Base-by-base conservation (phyloP, 2,888 invertebrate genomes). In the Ormyrus labotus region DNA sequence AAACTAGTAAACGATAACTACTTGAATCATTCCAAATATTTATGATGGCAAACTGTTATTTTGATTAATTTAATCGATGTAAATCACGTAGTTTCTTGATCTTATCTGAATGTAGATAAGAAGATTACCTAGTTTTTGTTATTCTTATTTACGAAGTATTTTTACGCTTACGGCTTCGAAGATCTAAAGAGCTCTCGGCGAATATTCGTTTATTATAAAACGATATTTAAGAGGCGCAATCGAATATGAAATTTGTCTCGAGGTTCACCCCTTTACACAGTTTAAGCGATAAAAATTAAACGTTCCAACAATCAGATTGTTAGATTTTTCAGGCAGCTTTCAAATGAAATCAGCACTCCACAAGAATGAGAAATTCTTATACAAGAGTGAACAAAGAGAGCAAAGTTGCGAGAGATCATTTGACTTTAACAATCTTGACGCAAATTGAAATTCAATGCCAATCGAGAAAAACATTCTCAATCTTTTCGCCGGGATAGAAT, bases 401-500 rank as follows among this genome's bases (percentile, higher is more conserved):
- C 19, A 0, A 71, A 51, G 10, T 13, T 61, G 45, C 57, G 11
- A 51, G 19, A 9, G 13, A 57, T 61, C 53, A 72, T 78, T 67
- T 61, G 68, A 72, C 61, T 68, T 13, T 67, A 68, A 67, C 67
- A 72, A 71, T 72, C 60, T 13, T 68, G 13, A 67, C 34, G 11
- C 50, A 48, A 76, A 63, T 10, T 51, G 45, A 68, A 60, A 4
- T n/a, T 11, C 48, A 51, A 74, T 57, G 9, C 64, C 34, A 65
- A 65, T 19, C n/a, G 53, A 74, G 13, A 47, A 58, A 50, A 64
- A 8, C 13, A 19, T 63, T 65, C 19, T 57, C 19, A 13, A 61
- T 63, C 50, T 50, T 11, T 55, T 47, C 47, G 19, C 51, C 11
- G 7, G n/a, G 45, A 58, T 13, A 47, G 2, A 50, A 70, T 55